A percentile compares a stretch with the other conserved stretches of the same genome.
These are phyloP conservation scores for Nycteola revayana DNA, from an alignment of 2,888 invertebrate species.

Conservation along the genomic window DNA sequence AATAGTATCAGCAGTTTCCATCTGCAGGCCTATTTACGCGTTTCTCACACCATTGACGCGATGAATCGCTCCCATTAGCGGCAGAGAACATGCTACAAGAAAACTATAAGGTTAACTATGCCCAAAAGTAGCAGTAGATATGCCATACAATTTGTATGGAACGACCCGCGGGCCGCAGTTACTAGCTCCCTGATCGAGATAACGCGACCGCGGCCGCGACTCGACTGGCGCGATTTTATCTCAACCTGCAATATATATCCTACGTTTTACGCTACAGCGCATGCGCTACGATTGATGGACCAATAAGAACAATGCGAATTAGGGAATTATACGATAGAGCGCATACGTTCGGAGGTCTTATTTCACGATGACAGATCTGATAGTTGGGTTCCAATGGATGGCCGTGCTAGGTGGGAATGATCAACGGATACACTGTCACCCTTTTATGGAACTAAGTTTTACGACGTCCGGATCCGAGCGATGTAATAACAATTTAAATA, in stretches of 20 bases:
- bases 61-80: conserved; percentile 72
- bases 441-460: conserved; percentile 20
- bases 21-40: conserved; percentile 45
- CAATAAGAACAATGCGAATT: conserved; percentile 69
- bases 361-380: conserved; percentile 32
- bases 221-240: conserved; percentile 69
- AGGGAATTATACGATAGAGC: conserved; percentile 39
- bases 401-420: conserved; percentile 29
- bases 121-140: conserved; percentile 77
- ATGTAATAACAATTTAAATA: conserved; percentile 16
- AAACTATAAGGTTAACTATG: conserved; percentile 78
- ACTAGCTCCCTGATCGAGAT: conserved; percentile 69
- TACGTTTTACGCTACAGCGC: conserved; percentile 50
- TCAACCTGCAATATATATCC: conserved; percentile 56
- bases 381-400: conserved; percentile 29
- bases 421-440: conserved; percentile 22
- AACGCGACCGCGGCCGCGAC: conserved; percentile 60
- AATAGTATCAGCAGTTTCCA: conserved; percentile 44
- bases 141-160: conserved; percentile 80
- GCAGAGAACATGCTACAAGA: conserved; percentile 63
- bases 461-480: conserved; percentile 17
- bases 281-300: conserved; percentile 69
- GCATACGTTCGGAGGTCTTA: conserved; percentile 33
- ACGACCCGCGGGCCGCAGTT: conserved; percentile 66
- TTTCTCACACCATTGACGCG: conserved; percentile 63